Base-by-base conservation (phyloP, 1,140 invertebrate species). In the Drosophila serrata region DNA sequence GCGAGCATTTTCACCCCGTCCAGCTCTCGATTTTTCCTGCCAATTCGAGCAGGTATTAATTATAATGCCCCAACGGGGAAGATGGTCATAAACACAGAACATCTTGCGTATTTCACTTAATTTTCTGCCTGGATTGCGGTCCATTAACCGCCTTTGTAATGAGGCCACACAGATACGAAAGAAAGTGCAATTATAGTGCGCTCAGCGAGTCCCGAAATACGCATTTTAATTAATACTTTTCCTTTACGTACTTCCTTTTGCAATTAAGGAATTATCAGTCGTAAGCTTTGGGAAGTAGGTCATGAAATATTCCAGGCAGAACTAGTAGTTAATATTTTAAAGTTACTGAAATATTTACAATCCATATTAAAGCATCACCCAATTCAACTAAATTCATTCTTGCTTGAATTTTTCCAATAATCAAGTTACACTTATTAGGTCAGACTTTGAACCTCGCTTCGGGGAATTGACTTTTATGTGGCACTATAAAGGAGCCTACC, bases 91-190 rank as follows among this genome's bases (percentile, higher is more conserved):
- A 53, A 58, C 24, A 43, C 45, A 46, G 56, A 78, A 40, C 57
- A 58, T 68, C 39, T 58, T 63, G 17, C 19, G 53, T 19, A 70
- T 60, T 75, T 59, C 72, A 81, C 59, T 65, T 82, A 31, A 82
- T 82, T 87, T 73, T 88, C 75, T 39, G 81, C 77, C 61, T 63
- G 72, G 57, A 39, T 63, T 81, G 81, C 55, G 48, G 46, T 57
- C 65, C 57, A 59, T 73, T 73, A 59, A 72, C 39, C 24, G 33
- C 40, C 19, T 24, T n/a, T 33, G 56, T 40, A 69, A 69, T 67
- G 62, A 67, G 24, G 24, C 22, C n/a, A 15, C 31, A 19, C 60
- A 65, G 48, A 49, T 43, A 56, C 31, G 35, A 35, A 27, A n/a
- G n/a, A 68, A 65, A 81, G 49, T 74, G 77, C 72, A 64, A 46